Percentiles rank a stretch among this genome's conserved stretches.
Conservation (phyloP, 2,888 invertebrate genomes). For the Melanchra persicariae region DNA sequence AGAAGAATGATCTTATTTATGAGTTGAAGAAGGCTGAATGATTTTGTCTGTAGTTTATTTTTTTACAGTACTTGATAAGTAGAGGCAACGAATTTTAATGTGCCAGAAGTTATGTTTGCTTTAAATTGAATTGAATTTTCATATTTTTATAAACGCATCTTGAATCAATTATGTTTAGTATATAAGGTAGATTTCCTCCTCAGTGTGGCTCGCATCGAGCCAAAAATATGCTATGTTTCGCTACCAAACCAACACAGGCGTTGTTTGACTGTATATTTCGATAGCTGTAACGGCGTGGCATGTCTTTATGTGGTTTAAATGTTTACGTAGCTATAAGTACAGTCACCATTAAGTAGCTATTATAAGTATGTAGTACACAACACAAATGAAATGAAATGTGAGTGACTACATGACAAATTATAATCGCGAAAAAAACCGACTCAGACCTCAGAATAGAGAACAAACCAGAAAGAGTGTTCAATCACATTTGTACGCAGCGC, state of each 20-base stretch:
- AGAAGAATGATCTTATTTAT: constrained; percentile 2
- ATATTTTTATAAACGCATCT: constrained; percentile 19
- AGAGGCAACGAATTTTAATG: constrained; percentile 9
- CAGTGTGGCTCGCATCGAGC: constrained; percentile 48
- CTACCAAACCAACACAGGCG: too few relatives aligned
- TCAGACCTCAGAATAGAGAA: too few relatives aligned
- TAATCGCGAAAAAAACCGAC: too few relatives aligned
- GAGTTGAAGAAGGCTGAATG: constrained; percentile 8
- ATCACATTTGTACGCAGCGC: too few relatives aligned
- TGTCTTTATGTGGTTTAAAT: not conserved
- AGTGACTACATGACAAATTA: not conserved
- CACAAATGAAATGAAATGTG: not conserved
- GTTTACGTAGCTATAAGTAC: constrained; percentile 8
- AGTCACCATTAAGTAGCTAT: not conserved
- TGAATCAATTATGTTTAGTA: constrained; percentile 3
- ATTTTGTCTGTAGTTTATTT: constrained; percentile 11
- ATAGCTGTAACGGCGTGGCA: not conserved
- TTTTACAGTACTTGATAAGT: not conserved
- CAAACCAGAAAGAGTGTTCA: too few relatives aligned
- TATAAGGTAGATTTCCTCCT: constrained; percentile 2
- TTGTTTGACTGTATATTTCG: not conserved
- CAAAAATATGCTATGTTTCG: not conserved
- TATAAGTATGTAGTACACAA: not conserved
- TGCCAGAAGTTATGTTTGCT: constrained; percentile 3
- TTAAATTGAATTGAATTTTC: constrained; percentile 11